Percentiles rank a stretch among this genome's conserved stretches.
phyloP scores from a whole-genome alignment of 2,113 vertebrate genomes.

The Ancistrus triradiatus region DNA sequence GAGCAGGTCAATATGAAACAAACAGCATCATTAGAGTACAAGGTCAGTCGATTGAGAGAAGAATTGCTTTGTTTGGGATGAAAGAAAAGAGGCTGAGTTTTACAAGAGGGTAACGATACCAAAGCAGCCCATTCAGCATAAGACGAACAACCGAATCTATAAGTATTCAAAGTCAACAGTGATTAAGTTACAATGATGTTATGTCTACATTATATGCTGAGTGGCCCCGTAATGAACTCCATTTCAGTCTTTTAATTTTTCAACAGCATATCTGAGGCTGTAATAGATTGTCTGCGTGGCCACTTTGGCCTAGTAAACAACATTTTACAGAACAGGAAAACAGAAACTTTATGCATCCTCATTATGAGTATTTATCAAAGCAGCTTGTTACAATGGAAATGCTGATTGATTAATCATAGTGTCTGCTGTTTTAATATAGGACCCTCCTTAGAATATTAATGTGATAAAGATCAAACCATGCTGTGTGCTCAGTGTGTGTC shows the following conservation, averaged over 20 bases:
- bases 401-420: conserved; percentile 37
- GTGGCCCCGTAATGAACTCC: conserved; percentile 28
- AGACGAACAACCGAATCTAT: conserved; percentile 34
- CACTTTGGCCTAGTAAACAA: background rate
- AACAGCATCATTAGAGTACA: background rate
- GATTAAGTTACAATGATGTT: conserved; percentile 33
- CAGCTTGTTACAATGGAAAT: conserved; percentile 30
- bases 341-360: conserved; percentile 15
- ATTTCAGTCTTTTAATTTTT: conserved; percentile 20
- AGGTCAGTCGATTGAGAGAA: conserved; percentile 16
- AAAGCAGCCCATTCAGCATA: conserved; percentile 13
- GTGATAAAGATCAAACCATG: conserved; percentile 13
- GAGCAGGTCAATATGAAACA: conserved; percentile 15
- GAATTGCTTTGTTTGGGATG: conserved; percentile 14
- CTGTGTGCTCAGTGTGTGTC: conserved; percentile 33
- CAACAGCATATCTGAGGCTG: no score
- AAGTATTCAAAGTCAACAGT: conserved; percentile 35
- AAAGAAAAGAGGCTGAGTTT: conserved; percentile 17
- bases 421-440: conserved; percentile 27
- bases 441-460: conserved; percentile 31
- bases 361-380: conserved; percentile 20
- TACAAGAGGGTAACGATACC: conserved; percentile 25
- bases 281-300: background rate
- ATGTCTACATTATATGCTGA: conserved; percentile 21
- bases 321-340: background rate